Evolutionary conservation across 2,888 invertebrate genomes (phyloP).

Genomic region (Eupithecia inturbata): DNA sequence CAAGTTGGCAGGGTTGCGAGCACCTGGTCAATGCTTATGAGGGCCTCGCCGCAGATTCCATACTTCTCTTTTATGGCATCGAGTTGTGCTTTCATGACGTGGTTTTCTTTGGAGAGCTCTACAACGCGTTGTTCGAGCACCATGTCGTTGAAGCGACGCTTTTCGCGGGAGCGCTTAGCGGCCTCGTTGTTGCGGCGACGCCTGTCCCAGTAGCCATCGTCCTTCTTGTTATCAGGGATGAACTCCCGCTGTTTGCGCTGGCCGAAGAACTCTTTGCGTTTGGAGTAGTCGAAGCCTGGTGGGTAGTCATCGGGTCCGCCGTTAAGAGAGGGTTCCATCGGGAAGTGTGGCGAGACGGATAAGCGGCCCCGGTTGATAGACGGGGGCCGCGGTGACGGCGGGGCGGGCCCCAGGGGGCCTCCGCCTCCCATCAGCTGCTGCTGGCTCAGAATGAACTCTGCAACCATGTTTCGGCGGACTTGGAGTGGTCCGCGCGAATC

Average conservation of each 20-base stretch:
- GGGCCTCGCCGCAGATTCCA: conserved; percentile 93
- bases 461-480: conserved; percentile 92
- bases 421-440: conserved; percentile 80
- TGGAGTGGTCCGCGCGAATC: conserved; percentile 78
- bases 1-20: conserved; percentile 92
- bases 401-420: conserved; percentile 70
- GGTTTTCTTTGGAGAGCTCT: conserved; percentile 97
- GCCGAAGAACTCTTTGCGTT: conserved; percentile 93
- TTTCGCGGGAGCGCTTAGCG: conserved; percentile 97
- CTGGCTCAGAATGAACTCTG: conserved; percentile 92
- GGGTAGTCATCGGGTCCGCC: conserved; percentile 68
- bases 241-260: conserved; percentile 97
- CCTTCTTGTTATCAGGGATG: conserved; percentile 98
- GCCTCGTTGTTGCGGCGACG: conserved; percentile 98
- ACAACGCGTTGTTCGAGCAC: conserved; percentile 96
- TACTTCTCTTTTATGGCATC: conserved; percentile 96
- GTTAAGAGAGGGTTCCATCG: conserved; percentile 73
- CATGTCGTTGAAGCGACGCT: conserved; percentile 98
- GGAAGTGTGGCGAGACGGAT: conserved; percentile 76
- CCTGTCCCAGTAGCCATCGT: conserved; percentile 98
- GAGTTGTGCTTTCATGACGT: conserved; percentile 95
- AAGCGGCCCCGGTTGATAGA: conserved; percentile 70
- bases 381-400: conserved; percentile 67
- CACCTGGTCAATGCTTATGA: conserved; percentile 95
- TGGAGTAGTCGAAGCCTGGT: conserved; percentile 85